These are phyloP conservation scores for Mus spretus DNA, from an alignment of 2,797 vertebrate species.

Conservation along the genomic window DNA sequence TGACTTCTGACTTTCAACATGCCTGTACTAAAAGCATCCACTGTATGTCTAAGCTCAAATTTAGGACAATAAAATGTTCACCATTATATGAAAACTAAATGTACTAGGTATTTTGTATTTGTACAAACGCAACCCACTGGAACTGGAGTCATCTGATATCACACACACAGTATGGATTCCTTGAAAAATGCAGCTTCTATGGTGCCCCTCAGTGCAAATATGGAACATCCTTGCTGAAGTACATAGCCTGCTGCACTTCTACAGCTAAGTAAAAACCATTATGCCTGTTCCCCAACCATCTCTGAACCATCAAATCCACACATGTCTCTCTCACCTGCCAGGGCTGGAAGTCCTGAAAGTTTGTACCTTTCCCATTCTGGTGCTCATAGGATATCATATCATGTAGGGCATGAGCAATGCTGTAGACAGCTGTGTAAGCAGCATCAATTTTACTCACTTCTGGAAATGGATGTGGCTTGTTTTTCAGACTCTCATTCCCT, in stretches of 20 bases:
- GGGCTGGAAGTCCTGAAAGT: not conserved
- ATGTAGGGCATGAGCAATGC: slow-evolving; percentile 65
- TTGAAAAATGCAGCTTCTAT: not conserved
- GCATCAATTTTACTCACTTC: not conserved
- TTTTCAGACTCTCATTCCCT: slow-evolving; percentile 49
- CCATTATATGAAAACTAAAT: not conserved
- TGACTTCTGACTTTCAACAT: not conserved
- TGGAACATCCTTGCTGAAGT: not conserved
- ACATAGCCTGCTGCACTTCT: fast-evolving
- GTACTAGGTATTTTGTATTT: not conserved
- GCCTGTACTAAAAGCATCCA: not conserved
- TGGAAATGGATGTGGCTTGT: not conserved
- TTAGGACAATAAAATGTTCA: not conserved
- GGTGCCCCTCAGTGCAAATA: too few relatives aligned
- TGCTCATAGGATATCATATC: not conserved
- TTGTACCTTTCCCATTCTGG: not conserved
- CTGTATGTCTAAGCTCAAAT: not conserved
- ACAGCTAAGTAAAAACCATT: fast-evolving
- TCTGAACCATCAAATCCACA: not conserved
- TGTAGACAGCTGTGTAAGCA: slow-evolving; percentile 59
- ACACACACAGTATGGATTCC: not conserved
- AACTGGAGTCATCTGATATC: not conserved
- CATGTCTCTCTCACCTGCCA: slow-evolving; percentile 58
- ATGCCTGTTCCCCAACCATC: too few relatives aligned
- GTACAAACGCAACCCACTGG: fast-evolving